These are phyloP conservation scores for Neoseiulus cucumeris DNA, from an alignment of 1,140 invertebrate genomes.

Conservation along the genomic window DNA sequence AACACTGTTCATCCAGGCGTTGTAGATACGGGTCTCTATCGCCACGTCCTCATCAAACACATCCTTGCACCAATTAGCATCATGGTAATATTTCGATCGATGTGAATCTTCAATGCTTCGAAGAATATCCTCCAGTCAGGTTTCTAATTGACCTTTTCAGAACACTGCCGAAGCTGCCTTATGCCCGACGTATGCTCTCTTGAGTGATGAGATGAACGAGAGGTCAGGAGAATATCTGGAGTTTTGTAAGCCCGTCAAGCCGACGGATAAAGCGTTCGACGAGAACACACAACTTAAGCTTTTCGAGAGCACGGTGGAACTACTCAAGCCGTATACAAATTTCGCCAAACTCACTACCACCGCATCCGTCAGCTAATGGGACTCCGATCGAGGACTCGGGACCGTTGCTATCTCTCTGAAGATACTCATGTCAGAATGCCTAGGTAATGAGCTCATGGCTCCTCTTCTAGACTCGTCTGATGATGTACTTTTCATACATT, in stretches of 20 bases:
- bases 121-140: no score
- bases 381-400: no score
- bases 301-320: neutral
- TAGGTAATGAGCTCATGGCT: no score
- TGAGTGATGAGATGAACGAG: neutral
- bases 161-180: neutral
- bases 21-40: neutral
- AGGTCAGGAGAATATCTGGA: neutral
- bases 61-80: neutral
- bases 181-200: neutral
- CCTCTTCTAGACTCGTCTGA: no score
- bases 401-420: no score
- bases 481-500: no score
- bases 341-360: neutral
- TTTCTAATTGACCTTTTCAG: neutral
- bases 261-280: neutral
- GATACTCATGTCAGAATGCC: no score
- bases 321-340: neutral
- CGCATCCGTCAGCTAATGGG: no score
- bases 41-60: neutral
- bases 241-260: neutral
- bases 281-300: neutral
- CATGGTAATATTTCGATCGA: constrained; percentile 4
- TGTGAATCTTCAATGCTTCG: no score
- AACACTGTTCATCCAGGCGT: constrained; percentile 2